Conservation (phyloP, 1,140 invertebrate species). For the Goniozus legneri region DNA sequence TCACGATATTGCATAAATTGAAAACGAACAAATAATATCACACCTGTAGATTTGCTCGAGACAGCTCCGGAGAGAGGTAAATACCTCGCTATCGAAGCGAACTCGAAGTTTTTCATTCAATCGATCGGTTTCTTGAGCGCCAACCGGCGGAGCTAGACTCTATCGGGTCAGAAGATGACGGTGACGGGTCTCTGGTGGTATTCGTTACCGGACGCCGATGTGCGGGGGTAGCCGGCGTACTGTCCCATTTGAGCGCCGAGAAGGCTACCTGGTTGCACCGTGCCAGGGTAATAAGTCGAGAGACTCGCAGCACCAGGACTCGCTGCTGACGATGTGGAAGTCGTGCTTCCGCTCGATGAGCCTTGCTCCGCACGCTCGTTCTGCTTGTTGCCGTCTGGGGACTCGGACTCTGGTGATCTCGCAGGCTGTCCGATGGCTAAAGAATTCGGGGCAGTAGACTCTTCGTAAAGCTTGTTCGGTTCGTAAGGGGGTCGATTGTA, state of each 20-base stretch:
- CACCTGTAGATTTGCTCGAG: too few relatives aligned
- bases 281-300: slow-evolving; percentile 60
- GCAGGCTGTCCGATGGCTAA: slow-evolving; percentile 34
- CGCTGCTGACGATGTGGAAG: slow-evolving; percentile 61
- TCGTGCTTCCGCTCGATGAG: slow-evolving; percentile 52
- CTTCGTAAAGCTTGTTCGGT: slow-evolving; percentile 60
- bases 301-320: slow-evolving; percentile 60
- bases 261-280: slow-evolving; percentile 50
- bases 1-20: too few relatives aligned
- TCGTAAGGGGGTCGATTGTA: slow-evolving; percentile 55
- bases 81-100: too few relatives aligned
- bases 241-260: slow-evolving; percentile 59
- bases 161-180: slow-evolving; percentile 84
- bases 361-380: slow-evolving; percentile 57
- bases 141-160: slow-evolving; percentile 46
- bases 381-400: slow-evolving; percentile 58
- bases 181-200: slow-evolving; percentile 72
- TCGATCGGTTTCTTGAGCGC: too few relatives aligned
- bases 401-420: slow-evolving; percentile 59
- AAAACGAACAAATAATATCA: too few relatives aligned
- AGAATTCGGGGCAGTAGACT: slow-evolving; percentile 62
- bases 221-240: slow-evolving; percentile 61
- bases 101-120: too few relatives aligned
- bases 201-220: slow-evolving; percentile 59
- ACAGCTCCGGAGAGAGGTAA: too few relatives aligned